Evolutionary conservation across 2,113 vertebrate species (phyloP), one percentile per base, ranked within the genome.

Genomic region (Alethe diademata): DNA sequence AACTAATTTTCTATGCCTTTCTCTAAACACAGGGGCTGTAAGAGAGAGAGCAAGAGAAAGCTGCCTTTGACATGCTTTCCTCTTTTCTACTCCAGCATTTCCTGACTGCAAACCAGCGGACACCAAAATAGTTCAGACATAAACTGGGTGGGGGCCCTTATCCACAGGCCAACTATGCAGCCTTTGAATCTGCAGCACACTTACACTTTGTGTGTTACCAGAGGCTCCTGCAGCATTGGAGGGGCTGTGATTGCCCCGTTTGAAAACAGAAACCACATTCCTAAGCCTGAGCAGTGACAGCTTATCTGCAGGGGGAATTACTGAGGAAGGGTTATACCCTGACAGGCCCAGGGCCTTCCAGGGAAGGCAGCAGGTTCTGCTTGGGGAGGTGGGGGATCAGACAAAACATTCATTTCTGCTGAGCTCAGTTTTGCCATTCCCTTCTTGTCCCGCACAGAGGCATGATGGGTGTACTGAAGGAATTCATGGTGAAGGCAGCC

Each of bases 371-470:
- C 48, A 92, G 38, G 40, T 51, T 71, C 76, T 1, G 3, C 38
- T 48, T 25, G 26, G 33, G 56, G 40, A 88, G 31, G 25, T 23
- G 47, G 28, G 29, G 33, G 25, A 43, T 14, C 0, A 0, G 9
- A 47, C 36, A 62, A 36, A 86, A 35, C 15, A 71, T 19, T 61
- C 20, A 19, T 40, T 73, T 42, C 62, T 69, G 12, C 29, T 61
- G 53, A 73, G 54, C 61, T 72, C 17, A 12, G 40, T 65, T 72
- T 11, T 40, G 33, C 56, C 42, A 5, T 33, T 69, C 38, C 26
- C 61, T 45, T 12, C 50, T 38, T 61, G 24, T 62, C 40, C 35
- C 0, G 0, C 33, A 43, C 0, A 1, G 48, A 20, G 72, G 31
- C 70, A 53, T 0, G 0, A 54, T 4, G 0, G 19, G 7, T 18